Evolutionary conservation across 2,888 invertebrate genomes (phyloP).

Genomic region (Smittia sp.): DNA sequence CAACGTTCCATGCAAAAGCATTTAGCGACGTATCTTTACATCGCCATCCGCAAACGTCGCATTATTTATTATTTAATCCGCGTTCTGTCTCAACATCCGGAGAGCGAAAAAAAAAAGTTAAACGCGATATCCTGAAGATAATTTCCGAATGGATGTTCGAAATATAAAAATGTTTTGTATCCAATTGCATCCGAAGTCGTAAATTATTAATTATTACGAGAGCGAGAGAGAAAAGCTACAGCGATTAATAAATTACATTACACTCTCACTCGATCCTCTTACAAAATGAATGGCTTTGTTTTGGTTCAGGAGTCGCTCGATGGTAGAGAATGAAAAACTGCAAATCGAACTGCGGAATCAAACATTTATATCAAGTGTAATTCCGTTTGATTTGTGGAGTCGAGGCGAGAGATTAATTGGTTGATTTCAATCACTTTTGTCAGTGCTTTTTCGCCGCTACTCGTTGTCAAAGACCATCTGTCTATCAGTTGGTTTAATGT

Average conservation of each 20-base stretch:
- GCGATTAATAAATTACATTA: conserved; percentile 18
- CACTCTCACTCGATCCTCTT: not conserved
- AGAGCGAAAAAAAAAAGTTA: not conserved
- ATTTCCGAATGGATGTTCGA: not conserved
- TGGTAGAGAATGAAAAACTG: not conserved
- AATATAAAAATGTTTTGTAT: not conserved
- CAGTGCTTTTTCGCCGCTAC: not conserved
- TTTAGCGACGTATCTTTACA: too few species aligned
- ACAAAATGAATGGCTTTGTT: not conserved
- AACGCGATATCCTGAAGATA: not conserved
- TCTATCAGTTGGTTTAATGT: not conserved
- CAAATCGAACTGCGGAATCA: not conserved
- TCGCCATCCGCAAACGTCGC: not conserved
- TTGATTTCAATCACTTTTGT: not conserved
- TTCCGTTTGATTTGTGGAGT: conserved; percentile 11
- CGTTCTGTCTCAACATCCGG: conserved; percentile 4
- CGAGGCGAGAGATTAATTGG: not conserved
- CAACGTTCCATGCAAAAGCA: too few species aligned
- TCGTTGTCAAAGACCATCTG: not conserved
- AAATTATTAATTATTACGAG: conserved; percentile 20
- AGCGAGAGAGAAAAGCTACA: not conserved
- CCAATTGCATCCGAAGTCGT: not conserved
- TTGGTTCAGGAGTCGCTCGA: not conserved
- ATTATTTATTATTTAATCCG: conserved; percentile 10
- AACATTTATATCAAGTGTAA: conserved; percentile 5